Base-by-base conservation (phyloP, 2,888 invertebrate genomes). In the Myopa tessellatipennis region DNA sequence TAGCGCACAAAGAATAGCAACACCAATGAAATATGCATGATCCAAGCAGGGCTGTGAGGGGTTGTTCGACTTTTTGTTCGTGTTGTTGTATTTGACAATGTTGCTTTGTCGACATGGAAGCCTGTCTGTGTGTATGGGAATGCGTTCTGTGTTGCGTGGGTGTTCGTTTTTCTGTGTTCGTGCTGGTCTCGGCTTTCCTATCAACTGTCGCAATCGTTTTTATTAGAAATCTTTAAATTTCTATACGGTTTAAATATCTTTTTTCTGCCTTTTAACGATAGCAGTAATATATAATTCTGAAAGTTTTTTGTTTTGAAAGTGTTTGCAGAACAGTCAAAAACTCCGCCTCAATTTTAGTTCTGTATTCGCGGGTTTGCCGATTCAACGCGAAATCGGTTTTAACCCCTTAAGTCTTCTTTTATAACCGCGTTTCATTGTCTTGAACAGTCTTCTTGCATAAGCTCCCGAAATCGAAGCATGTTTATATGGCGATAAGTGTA, bases 371-470 rank as follows among this genome's bases (percentile, higher is more conserved):
- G 84, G 83, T 84, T 84, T 81, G 85, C 85, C 85, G 84, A 85
- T 81, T 82, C 74, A 80, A 78, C 80, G 80, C 79, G 80, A 80
- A 81, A 83, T 85, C 85, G 85, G 85, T 85, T 79, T 82, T 82
- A 82, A 80, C 85, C 85, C 84, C 81, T 85, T 85, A 81, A 85
- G 84, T 86, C 86, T 86, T 87, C 86, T 87, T 79, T 86, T 87
- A 83, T 86, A 87, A 82, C 85, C 86, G 74, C 86, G 85, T 84
- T 84, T 85, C 86, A 86, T 87, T 81, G 83, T 86, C 82, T 81
- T 79, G 78, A 78, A 75, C 36, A 58, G 12, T n/a, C 45, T 45
- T 12, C 68, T 75, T 69, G 75, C 75, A 75, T 69, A 68, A 75
- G 55, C 50, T 65, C 34, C 58, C 34, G 34, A 58, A 18, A 26